A percentile compares a stretch with the other conserved stretches of the same genome.
Evolutionary conservation across 2,797 vertebrate genomes (phyloP).

Genomic region (Typhlichthys eigenmanni): DNA sequence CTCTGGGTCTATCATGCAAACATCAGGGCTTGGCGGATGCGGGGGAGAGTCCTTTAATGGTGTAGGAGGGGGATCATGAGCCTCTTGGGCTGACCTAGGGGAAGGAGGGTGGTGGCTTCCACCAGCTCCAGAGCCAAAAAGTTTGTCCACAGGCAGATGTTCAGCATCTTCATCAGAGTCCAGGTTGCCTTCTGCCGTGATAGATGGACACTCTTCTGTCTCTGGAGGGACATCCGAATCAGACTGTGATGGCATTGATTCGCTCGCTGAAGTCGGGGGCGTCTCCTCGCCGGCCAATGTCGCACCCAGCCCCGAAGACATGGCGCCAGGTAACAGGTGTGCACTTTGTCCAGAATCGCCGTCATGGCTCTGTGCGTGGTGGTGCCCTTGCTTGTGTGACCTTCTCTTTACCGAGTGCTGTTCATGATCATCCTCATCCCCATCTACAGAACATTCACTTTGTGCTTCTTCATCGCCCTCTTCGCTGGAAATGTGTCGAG

Average conservation of each 20-base stretch:
- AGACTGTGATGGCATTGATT: slow-evolving; percentile 93
- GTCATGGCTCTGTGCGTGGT: slow-evolving; percentile 59
- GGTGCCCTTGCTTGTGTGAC: slow-evolving; percentile 74
- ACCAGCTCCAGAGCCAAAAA: slow-evolving; percentile 65
- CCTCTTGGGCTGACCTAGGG: slow-evolving; percentile 71
- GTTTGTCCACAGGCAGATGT: slow-evolving; percentile 94
- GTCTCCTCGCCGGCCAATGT: slow-evolving; percentile 88
- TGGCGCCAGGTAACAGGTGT: slow-evolving; percentile 66
- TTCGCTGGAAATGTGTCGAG: slow-evolving; percentile 83
- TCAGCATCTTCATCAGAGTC: slow-evolving; percentile 97
- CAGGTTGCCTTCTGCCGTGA: slow-evolving; percentile 94
- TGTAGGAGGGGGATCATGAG: slow-evolving; percentile 86
- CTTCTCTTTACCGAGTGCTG: slow-evolving; percentile 83
- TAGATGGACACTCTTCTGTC: slow-evolving; percentile 97
- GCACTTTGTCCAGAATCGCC: slow-evolving; percentile 62
- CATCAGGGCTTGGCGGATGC: slow-evolving; percentile 90
- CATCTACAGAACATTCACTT: slow-evolving; percentile 68
- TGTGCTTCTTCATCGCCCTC: slow-evolving; percentile 82
- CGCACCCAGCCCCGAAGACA: slow-evolving; percentile 65
- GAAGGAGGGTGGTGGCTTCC: slow-evolving; percentile 78
- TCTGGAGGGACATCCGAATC: slow-evolving; percentile 97
- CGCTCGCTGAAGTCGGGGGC: slow-evolving; percentile 92
- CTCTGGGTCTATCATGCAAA: slow-evolving; percentile 98
- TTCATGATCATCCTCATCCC: slow-evolving; percentile 69
- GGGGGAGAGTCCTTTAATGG: slow-evolving; percentile 89